Evolutionary conservation across 2,113 vertebrate species (phyloP).

Genomic region (Todiramphus saurophagus): DNA sequence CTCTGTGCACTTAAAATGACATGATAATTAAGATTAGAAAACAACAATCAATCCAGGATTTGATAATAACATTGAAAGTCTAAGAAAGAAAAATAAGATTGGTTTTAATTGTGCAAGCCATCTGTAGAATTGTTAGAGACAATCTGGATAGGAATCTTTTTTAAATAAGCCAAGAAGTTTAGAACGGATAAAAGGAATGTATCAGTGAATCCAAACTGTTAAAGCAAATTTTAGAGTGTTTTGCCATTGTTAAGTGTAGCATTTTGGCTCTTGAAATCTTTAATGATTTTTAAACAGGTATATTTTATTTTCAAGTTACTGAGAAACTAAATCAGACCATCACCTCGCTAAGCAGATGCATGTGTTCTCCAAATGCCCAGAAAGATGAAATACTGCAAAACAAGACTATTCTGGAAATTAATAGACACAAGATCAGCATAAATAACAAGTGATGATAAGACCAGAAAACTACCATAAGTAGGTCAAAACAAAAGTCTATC

Average conservation of each 20-base stretch:
- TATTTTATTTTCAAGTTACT: slow-evolving; percentile 35
- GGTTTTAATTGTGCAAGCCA: slow-evolving; percentile 32
- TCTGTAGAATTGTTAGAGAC: slow-evolving; percentile 11
- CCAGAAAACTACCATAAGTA: neutral
- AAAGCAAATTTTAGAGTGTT: slow-evolving; percentile 25
- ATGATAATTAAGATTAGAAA: slow-evolving; percentile 43
- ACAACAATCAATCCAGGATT: neutral
- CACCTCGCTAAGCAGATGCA: neutral
- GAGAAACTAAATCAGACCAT: neutral
- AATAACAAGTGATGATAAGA: neutral
- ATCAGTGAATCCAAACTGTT: slow-evolving; percentile 34
- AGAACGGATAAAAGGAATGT: slow-evolving; percentile 50
- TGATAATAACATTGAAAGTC: neutral
- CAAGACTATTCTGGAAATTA: neutral
- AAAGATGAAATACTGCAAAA: neutral
- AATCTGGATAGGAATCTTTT: slow-evolving; percentile 32
- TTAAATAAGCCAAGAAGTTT: slow-evolving; percentile 49
- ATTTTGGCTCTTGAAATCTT: slow-evolving; percentile 29
- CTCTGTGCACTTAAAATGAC: slow-evolving; percentile 16
- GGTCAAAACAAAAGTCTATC: neutral
- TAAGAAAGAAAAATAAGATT: neutral
- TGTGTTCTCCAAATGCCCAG: slow-evolving; percentile 4
- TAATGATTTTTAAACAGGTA: neutral
- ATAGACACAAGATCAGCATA: neutral
- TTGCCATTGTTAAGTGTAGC: slow-evolving; percentile 19